A percentile compares a stretch with the other conserved stretches of the same genome.
Conservation (phyloP, 1,140 invertebrate genomes). For the Helicorthomorpha holstii region DNA sequence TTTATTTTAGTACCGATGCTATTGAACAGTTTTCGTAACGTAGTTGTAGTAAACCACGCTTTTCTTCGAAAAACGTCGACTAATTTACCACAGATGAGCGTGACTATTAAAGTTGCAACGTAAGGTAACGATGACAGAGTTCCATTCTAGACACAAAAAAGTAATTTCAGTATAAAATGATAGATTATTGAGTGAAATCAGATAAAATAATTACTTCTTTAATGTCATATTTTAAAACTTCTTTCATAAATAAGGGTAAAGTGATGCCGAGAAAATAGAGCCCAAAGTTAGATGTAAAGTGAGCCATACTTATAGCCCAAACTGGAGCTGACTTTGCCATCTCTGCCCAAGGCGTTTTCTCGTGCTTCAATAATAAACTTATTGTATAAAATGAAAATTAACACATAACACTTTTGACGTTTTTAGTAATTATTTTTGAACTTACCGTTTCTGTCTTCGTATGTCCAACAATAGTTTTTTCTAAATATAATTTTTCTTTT, state of each 20-base stretch:
- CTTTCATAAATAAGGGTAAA: slow-evolving; percentile 38
- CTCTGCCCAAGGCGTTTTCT: slow-evolving; percentile 28
- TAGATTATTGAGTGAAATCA: not conserved
- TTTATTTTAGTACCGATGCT: slow-evolving; percentile 15
- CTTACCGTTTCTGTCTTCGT: slow-evolving; percentile 15
- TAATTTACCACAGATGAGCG: slow-evolving; percentile 13
- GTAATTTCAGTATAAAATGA: not conserved
- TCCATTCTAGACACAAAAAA: slow-evolving; percentile 30
- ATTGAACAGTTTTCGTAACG: slow-evolving; percentile 19
- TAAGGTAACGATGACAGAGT: slow-evolving; percentile 37
- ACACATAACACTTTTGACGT: not conserved
- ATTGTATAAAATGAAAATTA: not conserved
- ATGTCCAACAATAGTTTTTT: slow-evolving; percentile 3
- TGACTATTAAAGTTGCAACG: slow-evolving; percentile 20
- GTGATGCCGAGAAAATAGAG: slow-evolving; percentile 39
- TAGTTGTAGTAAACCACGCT: slow-evolving; percentile 13
- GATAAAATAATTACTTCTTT: slow-evolving; percentile 25
- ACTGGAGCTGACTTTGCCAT: slow-evolving; percentile 36
- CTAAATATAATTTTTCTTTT: slow-evolving; percentile 30
- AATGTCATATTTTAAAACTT: slow-evolving; percentile 37
- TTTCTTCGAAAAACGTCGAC: slow-evolving; percentile 15
- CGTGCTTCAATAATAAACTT: slow-evolving; percentile 9
- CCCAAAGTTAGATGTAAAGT: slow-evolving; percentile 41
- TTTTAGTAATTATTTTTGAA: not conserved
- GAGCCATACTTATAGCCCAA: slow-evolving; percentile 34